Percentiles rank a stretch among this genome's conserved stretches.
These are phyloP conservation scores for Apotomis turbidana DNA, from an alignment of 2,888 invertebrate genomes.

Conservation along the genomic window DNA sequence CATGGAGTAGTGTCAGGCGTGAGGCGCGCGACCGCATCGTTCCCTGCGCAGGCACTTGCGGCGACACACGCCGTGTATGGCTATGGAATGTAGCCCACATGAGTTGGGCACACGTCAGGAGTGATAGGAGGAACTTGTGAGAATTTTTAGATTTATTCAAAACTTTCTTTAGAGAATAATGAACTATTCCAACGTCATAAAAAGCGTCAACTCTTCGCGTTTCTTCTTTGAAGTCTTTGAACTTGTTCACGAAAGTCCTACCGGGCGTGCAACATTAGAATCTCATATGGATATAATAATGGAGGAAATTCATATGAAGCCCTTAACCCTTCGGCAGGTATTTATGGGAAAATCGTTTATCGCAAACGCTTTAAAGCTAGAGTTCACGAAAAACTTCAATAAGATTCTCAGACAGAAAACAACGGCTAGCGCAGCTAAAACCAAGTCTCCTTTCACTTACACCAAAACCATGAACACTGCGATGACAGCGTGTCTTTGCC, in stretches of 20 bases:
- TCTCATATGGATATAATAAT: no score
- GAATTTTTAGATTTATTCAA: not conserved
- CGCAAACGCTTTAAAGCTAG: no score
- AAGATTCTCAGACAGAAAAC: not conserved
- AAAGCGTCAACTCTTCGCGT: no score
- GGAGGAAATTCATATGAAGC: no score
- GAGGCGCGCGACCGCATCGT: slow-evolving; percentile 67
- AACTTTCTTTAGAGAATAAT: no score
- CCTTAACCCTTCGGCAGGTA: no score
- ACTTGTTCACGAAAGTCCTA: no score
- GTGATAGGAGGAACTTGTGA: not conserved
- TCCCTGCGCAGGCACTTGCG: slow-evolving; percentile 69
- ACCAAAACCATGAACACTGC: slow-evolving; percentile 64
- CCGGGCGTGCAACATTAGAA: no score
- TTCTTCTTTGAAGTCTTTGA: no score
- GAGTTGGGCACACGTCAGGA: slow-evolving; percentile 37
- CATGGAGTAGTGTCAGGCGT: slow-evolving; percentile 73
- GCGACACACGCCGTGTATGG: slow-evolving; percentile 70
- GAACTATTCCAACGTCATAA: no score
- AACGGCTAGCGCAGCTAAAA: not conserved
- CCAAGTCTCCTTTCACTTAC: slow-evolving; percentile 59
- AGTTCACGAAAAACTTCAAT: not conserved
- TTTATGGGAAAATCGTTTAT: no score
- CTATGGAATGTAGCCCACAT: slow-evolving; percentile 71
- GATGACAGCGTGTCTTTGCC: slow-evolving; percentile 67